Evolutionary conservation across 2,888 invertebrate species (phyloP).

Genomic region (Rhagonycha lutea): DNA sequence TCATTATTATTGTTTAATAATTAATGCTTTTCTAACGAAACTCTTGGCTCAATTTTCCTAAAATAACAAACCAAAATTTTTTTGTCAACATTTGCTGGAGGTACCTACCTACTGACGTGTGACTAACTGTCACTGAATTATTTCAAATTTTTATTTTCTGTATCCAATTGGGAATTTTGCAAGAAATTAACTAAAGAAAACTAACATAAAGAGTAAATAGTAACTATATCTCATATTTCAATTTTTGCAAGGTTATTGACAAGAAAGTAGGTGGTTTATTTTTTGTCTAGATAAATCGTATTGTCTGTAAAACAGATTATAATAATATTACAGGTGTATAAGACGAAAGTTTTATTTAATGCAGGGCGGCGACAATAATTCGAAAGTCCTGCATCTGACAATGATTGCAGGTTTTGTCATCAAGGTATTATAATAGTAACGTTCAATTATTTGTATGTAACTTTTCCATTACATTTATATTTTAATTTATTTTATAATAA

Average conservation of each 20-base stretch:
- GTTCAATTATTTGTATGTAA: neutral
- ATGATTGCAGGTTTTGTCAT: neutral
- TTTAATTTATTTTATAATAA: neutral
- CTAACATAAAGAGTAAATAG: neutral
- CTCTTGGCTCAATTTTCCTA: neutral
- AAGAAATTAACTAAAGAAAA: neutral
- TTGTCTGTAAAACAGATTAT: neutral
- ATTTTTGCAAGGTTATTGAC: neutral
- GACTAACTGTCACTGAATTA: neutral
- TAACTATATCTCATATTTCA: neutral
- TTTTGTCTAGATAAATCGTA: neutral
- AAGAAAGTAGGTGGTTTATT: neutral
- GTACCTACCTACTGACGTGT: neutral
- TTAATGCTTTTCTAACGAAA: neutral
- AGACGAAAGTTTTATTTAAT: neutral
- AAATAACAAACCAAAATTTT: neutral
- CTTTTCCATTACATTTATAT: neutral
- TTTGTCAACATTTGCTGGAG: neutral
- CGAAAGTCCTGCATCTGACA: neutral
- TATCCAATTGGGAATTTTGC: neutral
- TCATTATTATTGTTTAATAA: neutral
- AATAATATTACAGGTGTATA: neutral
- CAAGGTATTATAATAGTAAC: too few species aligned
- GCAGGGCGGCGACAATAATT: neutral
- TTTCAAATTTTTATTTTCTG: neutral